Percentiles rank a stretch among this genome's conserved stretches.
Evolutionary conservation across 2,113 vertebrate species (phyloP).

Genomic region (Mastomys coucha): DNA sequence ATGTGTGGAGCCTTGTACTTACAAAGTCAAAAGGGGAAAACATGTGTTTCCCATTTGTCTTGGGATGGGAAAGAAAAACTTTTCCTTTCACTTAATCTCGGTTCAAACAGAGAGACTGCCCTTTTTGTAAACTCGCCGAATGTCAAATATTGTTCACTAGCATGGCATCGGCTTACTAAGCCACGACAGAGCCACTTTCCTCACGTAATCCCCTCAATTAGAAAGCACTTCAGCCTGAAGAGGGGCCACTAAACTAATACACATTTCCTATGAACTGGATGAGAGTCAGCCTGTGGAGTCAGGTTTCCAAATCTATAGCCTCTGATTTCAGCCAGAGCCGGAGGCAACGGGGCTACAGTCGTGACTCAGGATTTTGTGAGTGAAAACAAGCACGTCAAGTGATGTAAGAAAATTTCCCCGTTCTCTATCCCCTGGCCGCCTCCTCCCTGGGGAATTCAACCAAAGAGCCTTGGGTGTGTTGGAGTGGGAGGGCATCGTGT

Average conservation of each 20-base stretch:
- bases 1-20: conserved; percentile 79
- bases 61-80: conserved; percentile 83
- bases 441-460: conserved; percentile 62
- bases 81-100: conserved; percentile 84
- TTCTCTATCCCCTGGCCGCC: conserved; percentile 14
- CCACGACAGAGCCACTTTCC: conserved; percentile 70
- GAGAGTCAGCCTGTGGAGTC: conserved; percentile 69
- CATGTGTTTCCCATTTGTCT: conserved; percentile 85
- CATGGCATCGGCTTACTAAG: conserved; percentile 76
- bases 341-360: conserved; percentile 65
- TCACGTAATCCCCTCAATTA: conserved; percentile 63
- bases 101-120: conserved; percentile 85
- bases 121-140: conserved; percentile 75
- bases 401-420: conserved; percentile 84
- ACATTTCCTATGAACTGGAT: conserved; percentile 50
- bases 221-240: conserved; percentile 51
- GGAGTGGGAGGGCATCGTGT: neutral
- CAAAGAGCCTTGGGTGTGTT: neutral
- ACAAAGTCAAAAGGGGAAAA: conserved; percentile 84
- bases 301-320: conserved; percentile 80
- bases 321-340: conserved; percentile 73
- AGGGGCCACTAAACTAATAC: conserved; percentile 40
- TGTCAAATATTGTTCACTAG: conserved; percentile 75
- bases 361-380: conserved; percentile 89
- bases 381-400: conserved; percentile 85